Base-by-base conservation (phyloP, 2,888 invertebrate genomes). In the Parnassius smintheus region DNA sequence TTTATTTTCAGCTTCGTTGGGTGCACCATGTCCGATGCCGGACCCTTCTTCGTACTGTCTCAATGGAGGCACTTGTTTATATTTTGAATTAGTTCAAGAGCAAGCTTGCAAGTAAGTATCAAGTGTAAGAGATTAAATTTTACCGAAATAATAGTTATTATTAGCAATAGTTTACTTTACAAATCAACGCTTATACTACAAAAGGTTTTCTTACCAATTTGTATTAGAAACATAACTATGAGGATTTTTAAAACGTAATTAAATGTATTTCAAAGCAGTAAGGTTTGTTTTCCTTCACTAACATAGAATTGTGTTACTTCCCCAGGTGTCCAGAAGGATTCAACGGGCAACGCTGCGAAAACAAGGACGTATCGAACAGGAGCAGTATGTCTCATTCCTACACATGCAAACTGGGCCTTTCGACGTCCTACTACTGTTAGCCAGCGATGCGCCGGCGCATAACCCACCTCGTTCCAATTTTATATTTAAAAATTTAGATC, bases 41-140 rank as follows among this genome's bases (percentile, higher is more conserved):
- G 92, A 89, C 67, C 91, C 91, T 25, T 87, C 94, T 72, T 94
- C 94, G 72, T 97, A 95, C 89, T 98, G 97, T 92, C 94, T 96
- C 86, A 97, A 97, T 85, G 96, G 96, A 78, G 97, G 97, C 83
- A 96, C 95, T 72, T 98, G 98, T 92, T 94, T 95, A 85, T 95
- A 94, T 89, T 95, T 96, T 88, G 94, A 94, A 85, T 94, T 94
- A 76, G 94, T 97, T 79, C 94, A 94, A 83, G 95, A 96, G 91
- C 94, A 94, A 83, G 96, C 95, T 85, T 97, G 97, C 95, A 95
- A 95, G 97, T 97, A 92, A 96, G 96, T 95, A 79, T 68, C 57
- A n/a, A 46, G 7, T n/a, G 11, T 35, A 7, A 35, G 7, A 7
- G 7, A 35, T 35, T 35, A 35, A 35, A 35, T 35, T 35, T 35